These are phyloP conservation scores for Drosophila rubida DNA, from an alignment of 2,888 invertebrate genomes.

Conservation along the genomic window DNA sequence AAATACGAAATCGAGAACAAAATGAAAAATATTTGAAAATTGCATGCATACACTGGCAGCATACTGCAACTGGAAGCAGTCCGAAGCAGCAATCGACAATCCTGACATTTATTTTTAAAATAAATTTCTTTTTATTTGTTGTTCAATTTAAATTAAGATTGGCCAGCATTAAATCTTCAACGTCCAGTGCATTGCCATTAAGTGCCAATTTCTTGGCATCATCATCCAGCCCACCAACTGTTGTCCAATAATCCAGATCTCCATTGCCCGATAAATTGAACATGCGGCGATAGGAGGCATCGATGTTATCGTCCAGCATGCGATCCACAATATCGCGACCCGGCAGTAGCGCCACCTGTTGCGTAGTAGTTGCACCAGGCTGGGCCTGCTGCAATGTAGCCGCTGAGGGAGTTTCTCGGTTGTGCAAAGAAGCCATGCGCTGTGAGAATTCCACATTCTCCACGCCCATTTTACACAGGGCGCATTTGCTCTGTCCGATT, in stretches of 20 bases:
- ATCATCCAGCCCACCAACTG: slow-evolving; percentile 73
- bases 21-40: slow-evolving; percentile 2
- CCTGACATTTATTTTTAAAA: background rate
- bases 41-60: slow-evolving; percentile 40
- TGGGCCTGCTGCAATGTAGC: background rate
- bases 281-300: slow-evolving; percentile 81
- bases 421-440: slow-evolving; percentile 31
- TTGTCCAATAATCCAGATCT: slow-evolving; percentile 53
- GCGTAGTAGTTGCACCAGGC: background rate
- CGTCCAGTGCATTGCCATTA: slow-evolving; percentile 41
- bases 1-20: too few species aligned
- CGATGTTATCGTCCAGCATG: slow-evolving; percentile 81
- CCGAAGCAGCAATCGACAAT: background rate
- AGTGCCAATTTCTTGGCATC: slow-evolving; percentile 78
- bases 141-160: slow-evolving; percentile 34
- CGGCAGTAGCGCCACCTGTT: slow-evolving; percentile 15
- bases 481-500: slow-evolving; percentile 78
- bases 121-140: background rate
- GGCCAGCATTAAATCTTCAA: slow-evolving; percentile 46
- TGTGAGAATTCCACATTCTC: slow-evolving; percentile 74
- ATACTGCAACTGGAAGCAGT: too few species aligned
- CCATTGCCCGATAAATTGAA: slow-evolving; percentile 45
- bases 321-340: slow-evolving; percentile 76
- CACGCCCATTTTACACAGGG: slow-evolving; percentile 83
- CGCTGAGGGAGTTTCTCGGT: background rate